These are phyloP conservation scores for Metalampra italica DNA, from an alignment of 2,888 invertebrate genomes.

Conservation along the genomic window DNA sequence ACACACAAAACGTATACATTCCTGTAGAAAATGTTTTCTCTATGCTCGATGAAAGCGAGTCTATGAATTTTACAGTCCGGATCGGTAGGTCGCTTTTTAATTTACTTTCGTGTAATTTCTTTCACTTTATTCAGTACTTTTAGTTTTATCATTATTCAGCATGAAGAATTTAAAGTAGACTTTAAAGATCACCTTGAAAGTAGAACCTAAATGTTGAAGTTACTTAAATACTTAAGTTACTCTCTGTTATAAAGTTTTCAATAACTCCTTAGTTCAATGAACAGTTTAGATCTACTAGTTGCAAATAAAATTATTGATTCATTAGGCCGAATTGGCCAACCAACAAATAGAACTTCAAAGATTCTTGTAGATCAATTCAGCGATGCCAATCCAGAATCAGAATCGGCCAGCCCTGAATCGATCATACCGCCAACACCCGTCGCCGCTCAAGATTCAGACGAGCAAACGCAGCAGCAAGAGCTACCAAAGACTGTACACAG, in stretches of 20 bases:
- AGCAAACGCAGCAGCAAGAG: not conserved
- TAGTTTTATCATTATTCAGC: not conserved
- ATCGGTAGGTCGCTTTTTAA: conserved; percentile 48
- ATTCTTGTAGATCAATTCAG: not conserved
- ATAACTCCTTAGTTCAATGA: not conserved
- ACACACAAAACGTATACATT: conserved; percentile 75
- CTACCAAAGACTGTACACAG: not conserved
- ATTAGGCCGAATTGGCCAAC: too few species aligned
- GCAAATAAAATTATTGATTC: not conserved
- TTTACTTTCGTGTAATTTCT: not conserved
- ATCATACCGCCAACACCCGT: not conserved
- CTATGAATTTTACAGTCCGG: conserved; percentile 64
- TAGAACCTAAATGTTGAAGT: not conserved
- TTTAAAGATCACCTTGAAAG: too few species aligned
- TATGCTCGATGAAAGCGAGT: conserved; percentile 66
- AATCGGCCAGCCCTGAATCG: not conserved
- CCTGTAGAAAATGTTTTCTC: conserved; percentile 74
- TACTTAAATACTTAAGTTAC: not conserved
- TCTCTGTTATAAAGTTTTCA: not conserved
- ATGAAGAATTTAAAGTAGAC: too few species aligned
- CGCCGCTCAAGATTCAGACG: not conserved
- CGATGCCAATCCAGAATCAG: not conserved
- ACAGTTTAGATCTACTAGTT: not conserved
- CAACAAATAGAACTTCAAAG: not conserved
- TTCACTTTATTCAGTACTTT: not conserved